phyloP scores from a whole-genome alignment of 2,888 invertebrate genomes.

The Diarsia brunnea region DNA sequence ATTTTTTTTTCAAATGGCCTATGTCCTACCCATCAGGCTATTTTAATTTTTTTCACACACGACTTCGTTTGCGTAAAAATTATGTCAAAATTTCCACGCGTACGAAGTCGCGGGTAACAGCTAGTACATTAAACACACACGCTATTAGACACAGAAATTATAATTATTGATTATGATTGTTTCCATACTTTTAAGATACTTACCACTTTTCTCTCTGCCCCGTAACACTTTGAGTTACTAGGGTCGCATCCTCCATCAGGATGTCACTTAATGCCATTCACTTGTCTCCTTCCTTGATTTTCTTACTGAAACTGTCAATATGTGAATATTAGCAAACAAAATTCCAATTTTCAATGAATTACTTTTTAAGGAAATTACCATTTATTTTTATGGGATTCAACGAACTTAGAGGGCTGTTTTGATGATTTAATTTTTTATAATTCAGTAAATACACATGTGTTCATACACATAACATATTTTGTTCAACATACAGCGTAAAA shows the following conservation, averaged over 20 bases:
- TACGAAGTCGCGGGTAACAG: background rate
- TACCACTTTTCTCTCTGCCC: no score
- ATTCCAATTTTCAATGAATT: no score
- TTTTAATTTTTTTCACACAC: no score
- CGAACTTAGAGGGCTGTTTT: background rate
- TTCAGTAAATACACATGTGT: background rate
- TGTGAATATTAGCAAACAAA: no score
- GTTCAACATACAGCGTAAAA: background rate
- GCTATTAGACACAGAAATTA: background rate
- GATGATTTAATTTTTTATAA: background rate
- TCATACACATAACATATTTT: background rate
- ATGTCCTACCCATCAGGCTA: no score
- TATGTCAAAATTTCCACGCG: no score
- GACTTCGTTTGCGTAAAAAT: no score
- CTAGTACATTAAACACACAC: background rate
- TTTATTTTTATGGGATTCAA: no score
- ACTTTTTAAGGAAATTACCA: no score
- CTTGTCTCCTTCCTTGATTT: background rate
- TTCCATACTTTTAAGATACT: background rate
- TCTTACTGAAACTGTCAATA: background rate
- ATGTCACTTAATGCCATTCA: slow-evolving; percentile 40
- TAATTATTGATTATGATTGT: background rate
- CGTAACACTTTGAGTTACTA: slow-evolving; percentile 11
- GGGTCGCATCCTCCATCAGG: slow-evolving; percentile 26
- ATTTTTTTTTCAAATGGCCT: no score